Evolutionary conservation across 2,113 vertebrate genomes (phyloP).

Genomic region (Forbesichthys agassizii): DNA sequence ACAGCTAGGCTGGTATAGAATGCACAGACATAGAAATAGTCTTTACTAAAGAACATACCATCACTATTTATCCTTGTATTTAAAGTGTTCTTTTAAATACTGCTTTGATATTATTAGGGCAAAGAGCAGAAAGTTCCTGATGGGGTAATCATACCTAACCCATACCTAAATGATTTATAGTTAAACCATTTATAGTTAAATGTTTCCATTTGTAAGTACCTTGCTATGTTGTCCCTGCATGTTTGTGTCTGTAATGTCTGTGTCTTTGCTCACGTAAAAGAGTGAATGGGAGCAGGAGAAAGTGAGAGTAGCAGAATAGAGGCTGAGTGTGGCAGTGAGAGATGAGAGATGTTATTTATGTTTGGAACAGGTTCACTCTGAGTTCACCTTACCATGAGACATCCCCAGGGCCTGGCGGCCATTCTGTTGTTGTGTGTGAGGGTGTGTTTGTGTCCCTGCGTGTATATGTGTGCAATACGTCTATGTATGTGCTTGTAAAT

Average conservation of each 20-base stretch:
- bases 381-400: constrained; percentile 82
- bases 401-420: constrained; percentile 72
- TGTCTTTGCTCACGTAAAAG: constrained; percentile 39
- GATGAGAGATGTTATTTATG: constrained; percentile 79
- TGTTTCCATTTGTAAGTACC: constrained; percentile 17
- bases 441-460: constrained; percentile 5
- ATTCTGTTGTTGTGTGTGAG: constrained; percentile 31
- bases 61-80: not conserved
- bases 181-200: constrained; percentile 19
- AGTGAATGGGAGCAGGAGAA: constrained; percentile 20
- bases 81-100: constrained; percentile 37
- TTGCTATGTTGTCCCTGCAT: constrained; percentile 19
- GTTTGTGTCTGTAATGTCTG: constrained; percentile 39
- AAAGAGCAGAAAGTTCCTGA: constrained; percentile 10
- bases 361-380: constrained; percentile 77
- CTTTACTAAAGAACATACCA: constrained; percentile 28
- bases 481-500: not conserved
- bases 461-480: not conserved
- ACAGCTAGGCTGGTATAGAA: constrained; percentile 7
- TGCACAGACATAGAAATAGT: constrained; percentile 33
- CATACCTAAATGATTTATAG: too few relatives aligned
- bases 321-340: constrained; percentile 41
- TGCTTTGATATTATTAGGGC: constrained; percentile 41
- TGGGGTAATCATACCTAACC: not conserved
- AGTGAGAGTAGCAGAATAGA: constrained; percentile 30